These are phyloP conservation scores for Chlorodrepanis virens DNA, from an alignment of 2,113 vertebrate species.

Conservation along the genomic window DNA sequence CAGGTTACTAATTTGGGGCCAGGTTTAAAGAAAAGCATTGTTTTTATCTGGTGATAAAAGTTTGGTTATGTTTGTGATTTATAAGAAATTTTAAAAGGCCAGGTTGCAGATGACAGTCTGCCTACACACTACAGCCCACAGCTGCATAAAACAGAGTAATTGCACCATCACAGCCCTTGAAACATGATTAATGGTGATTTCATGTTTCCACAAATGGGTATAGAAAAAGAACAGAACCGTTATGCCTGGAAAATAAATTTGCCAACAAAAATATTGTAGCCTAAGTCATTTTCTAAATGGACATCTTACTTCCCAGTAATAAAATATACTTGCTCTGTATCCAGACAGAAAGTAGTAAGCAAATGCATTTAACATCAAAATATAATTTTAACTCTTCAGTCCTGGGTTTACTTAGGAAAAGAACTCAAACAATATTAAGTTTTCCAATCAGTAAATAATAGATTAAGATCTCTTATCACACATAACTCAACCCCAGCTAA, in stretches of 20 bases:
- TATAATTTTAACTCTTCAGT: background rate
- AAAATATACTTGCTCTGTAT: background rate
- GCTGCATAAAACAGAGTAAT: background rate
- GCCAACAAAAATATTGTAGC: background rate
- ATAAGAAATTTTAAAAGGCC: background rate
- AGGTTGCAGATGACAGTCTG: background rate
- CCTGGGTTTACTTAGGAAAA: background rate
- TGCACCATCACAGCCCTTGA: background rate
- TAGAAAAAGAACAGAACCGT: background rate
- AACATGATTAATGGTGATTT: background rate
- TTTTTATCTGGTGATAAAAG: background rate
- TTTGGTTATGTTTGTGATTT: background rate
- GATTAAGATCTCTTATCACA: background rate
- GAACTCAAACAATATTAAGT: background rate
- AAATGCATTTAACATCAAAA: background rate
- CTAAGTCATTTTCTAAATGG: background rate
- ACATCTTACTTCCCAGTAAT: background rate
- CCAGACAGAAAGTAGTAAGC: background rate
- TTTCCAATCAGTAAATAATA: background rate
- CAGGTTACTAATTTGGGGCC: background rate
- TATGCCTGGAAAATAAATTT: background rate
- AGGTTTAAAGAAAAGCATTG: background rate
- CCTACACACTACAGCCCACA: background rate
- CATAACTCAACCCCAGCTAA: background rate
- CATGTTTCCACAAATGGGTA: background rate